phyloP scores from a whole-genome alignment of 1,140 invertebrate genomes.

The Radopholus similis region DNA sequence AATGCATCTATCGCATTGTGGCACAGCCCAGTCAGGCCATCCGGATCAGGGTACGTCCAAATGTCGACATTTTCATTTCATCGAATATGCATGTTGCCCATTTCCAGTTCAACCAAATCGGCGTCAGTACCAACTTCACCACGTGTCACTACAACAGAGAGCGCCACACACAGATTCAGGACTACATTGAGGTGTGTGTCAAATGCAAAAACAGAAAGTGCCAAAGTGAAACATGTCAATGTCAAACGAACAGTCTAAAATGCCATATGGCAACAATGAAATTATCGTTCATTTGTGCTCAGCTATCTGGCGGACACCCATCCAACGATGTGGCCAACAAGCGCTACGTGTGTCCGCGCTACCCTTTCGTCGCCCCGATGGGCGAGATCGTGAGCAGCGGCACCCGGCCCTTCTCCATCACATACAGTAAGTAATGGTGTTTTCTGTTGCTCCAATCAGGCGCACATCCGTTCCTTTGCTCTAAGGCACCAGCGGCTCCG shows the following conservation, averaged over 20 bases:
- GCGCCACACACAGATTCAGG: conserved; percentile 24
- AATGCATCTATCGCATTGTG: conserved; percentile 48
- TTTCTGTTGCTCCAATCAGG: neutral
- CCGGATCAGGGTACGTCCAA: conserved; percentile 9
- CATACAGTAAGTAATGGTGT: conserved; percentile 28
- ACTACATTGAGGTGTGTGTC: conserved; percentile 48
- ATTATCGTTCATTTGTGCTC: conserved; percentile 24
- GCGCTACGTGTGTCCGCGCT: conserved; percentile 51
- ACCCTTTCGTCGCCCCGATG: conserved; percentile 49
- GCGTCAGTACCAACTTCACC: conserved; percentile 23
- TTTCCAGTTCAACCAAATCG: conserved; percentile 49
- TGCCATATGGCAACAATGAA: no score
- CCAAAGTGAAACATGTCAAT: neutral
- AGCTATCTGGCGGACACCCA: conserved; percentile 48
- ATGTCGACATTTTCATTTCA: neutral
- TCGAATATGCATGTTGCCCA: neutral
- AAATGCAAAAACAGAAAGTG: neutral
- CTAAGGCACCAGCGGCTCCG: conserved; percentile 41
- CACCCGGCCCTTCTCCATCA: conserved; percentile 39
- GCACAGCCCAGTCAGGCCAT: conserved; percentile 40
- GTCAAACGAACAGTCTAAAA: no score
- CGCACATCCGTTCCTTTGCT: neutral
- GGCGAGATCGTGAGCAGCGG: conserved; percentile 47
- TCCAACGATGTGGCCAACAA: conserved; percentile 47
- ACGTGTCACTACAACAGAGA: conserved; percentile 32